Percentiles rank a stretch among this genome's conserved stretches.
Evolutionary conservation across 2,113 vertebrate genomes (phyloP).

Genomic region (Myrmecobius fasciatus): DNA sequence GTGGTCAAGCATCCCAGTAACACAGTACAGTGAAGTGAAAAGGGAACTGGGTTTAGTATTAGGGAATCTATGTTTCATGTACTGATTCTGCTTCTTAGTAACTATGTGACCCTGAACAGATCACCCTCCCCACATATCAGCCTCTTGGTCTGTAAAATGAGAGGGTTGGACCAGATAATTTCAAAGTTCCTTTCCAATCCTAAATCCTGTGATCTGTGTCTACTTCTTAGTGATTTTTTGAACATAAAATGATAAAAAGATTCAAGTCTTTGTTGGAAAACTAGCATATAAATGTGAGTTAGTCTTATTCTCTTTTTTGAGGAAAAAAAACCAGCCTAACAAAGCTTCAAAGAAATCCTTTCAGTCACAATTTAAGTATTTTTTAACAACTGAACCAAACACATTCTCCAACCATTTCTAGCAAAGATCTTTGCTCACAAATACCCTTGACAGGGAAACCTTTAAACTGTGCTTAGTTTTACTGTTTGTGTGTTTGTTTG

Average conservation of each 20-base stretch:
- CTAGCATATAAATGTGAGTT: not conserved
- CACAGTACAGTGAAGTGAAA: conserved; percentile 14
- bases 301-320: not conserved
- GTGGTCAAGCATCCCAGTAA: not conserved
- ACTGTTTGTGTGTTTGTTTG: not conserved
- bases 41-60: not conserved
- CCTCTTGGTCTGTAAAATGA: not conserved
- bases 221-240: conserved; percentile 21
- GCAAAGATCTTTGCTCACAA: not conserved
- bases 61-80: not conserved
- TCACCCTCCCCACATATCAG: not conserved
- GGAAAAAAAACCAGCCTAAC: not conserved
- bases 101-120: not conserved
- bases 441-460: not conserved
- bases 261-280: conserved; percentile 30
- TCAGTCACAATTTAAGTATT: not conserved
- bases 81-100: not conserved
- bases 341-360: not conserved
- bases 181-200: conserved; percentile 6
- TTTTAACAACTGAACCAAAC: not conserved
- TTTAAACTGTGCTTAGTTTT: not conserved
- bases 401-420: not conserved
- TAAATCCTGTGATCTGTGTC: not conserved
- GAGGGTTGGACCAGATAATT: conserved; percentile 11
- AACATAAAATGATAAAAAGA: conserved; percentile 10